Evolutionary conservation across 1,140 invertebrate species (phyloP).

Genomic region (Pogonus chalceus): DNA sequence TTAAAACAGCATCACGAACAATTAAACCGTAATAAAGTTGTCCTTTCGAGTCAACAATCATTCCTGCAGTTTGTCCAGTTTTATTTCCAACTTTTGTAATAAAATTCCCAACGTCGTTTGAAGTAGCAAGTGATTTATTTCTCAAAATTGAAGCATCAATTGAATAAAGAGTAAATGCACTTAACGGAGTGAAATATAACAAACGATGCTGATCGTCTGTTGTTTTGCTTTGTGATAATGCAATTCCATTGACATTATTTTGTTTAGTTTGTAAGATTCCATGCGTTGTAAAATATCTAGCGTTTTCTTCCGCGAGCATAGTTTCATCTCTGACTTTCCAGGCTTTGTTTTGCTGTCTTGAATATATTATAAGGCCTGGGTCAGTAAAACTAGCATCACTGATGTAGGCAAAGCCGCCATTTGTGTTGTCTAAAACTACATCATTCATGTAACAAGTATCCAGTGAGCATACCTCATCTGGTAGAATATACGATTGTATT

Average conservation of each 20-base stretch:
- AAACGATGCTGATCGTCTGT: constrained; percentile 36
- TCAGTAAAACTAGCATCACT: constrained; percentile 52
- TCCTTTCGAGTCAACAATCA: constrained; percentile 56
- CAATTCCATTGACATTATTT: constrained; percentile 53
- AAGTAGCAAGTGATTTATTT: constrained; percentile 36
- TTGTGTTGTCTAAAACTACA: constrained; percentile 55
- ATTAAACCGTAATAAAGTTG: constrained; percentile 55
- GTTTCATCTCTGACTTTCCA: constrained; percentile 57
- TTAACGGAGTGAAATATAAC: constrained; percentile 55
- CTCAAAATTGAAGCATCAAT: constrained; percentile 45
- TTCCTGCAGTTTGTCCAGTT: constrained; percentile 52
- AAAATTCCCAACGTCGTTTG: constrained; percentile 18
- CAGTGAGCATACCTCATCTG: constrained; percentile 38
- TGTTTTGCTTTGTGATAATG: constrained; percentile 45
- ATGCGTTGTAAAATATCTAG: constrained; percentile 45
- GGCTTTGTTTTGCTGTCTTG: constrained; percentile 44
- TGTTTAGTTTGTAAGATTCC: constrained; percentile 40
- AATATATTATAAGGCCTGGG: constrained; percentile 61
- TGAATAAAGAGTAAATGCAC: constrained; percentile 50
- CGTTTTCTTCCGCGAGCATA: constrained; percentile 47
- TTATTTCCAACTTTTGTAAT: constrained; percentile 49
- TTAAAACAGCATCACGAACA: constrained; percentile 50
- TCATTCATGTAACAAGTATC: constrained; percentile 51
- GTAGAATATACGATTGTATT: constrained; percentile 45
- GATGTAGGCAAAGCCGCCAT: constrained; percentile 57